Percentiles rank a stretch among this genome's conserved stretches.
phyloP scores from a whole-genome alignment of 2,113 vertebrate genomes.

The Columba livia region DNA sequence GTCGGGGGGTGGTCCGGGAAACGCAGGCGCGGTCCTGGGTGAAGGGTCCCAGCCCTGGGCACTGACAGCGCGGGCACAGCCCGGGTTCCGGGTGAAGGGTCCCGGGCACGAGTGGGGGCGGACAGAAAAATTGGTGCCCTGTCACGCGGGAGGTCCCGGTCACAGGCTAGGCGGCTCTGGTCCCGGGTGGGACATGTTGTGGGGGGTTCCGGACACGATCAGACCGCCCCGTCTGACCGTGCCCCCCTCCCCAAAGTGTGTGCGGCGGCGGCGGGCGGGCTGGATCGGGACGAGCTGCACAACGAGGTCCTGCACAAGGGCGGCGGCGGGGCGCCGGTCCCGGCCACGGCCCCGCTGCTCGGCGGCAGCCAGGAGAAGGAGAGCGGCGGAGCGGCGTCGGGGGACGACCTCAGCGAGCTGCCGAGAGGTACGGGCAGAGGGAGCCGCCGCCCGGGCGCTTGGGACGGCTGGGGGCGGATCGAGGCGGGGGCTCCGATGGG shows the following conservation, averaged over 20 bases:
- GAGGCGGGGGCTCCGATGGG: too few species aligned
- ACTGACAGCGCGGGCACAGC: background rate
- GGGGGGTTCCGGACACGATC: background rate
- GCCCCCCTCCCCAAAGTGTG: slow-evolving; percentile 23
- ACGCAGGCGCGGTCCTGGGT: too few species aligned
- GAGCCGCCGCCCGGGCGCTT: too few species aligned
- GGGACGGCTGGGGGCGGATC: background rate
- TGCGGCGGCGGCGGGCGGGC: slow-evolving; percentile 59
- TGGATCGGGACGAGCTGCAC: slow-evolving; percentile 54
- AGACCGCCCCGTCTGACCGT: background rate
- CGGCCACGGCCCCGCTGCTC: slow-evolving; percentile 47
- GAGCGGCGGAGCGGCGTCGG: slow-evolving; percentile 23
- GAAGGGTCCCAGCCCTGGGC: background rate
- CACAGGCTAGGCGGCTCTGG: background rate
- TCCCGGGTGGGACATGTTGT: background rate
- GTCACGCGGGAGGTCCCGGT: too few species aligned
- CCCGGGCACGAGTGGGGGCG: background rate
- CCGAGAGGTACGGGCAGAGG: slow-evolving; percentile 10
- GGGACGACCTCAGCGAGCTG: slow-evolving; percentile 16
- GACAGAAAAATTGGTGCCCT: too few species aligned
- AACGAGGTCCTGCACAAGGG: slow-evolving; percentile 64
- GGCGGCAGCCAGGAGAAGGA: slow-evolving; percentile 20
- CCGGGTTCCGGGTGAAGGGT: background rate
- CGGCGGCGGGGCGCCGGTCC: background rate
- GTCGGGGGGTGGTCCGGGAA: background rate